A percentile compares a stretch with the other conserved stretches of the same genome.
These are phyloP conservation scores for Hippocampus abdominalis DNA, from an alignment of 2,113 vertebrate species.

Conservation along the genomic window DNA sequence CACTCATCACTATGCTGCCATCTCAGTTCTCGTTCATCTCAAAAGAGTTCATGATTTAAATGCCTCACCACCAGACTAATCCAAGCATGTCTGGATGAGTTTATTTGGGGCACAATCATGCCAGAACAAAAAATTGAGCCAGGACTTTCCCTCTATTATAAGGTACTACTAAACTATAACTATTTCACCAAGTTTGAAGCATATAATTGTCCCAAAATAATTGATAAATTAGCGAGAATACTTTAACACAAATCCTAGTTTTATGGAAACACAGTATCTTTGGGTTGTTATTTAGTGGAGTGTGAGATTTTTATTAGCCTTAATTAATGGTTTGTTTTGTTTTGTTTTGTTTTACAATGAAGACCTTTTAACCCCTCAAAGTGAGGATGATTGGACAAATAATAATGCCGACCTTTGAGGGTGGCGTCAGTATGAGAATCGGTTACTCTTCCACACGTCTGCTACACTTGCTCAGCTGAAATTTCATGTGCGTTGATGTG, in stretches of 20 bases:
- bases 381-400: background rate
- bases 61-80: background rate
- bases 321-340: background rate
- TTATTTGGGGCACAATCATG: too few relatives aligned
- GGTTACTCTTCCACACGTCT: background rate
- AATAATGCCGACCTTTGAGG: background rate
- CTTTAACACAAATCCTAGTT: too few relatives aligned
- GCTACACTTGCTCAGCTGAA: background rate
- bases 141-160: too few relatives aligned
- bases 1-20: background rate
- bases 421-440: background rate
- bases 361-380: background rate
- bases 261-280: too few relatives aligned
- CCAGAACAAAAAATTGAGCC: too few relatives aligned
- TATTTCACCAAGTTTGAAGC: background rate
- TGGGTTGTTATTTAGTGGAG: background rate
- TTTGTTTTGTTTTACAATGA: background rate
- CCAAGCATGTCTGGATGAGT: background rate
- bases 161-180: too few relatives aligned
- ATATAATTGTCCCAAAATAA: background rate
- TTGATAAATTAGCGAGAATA: background rate
- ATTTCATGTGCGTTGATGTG: slow-evolving; percentile 9
- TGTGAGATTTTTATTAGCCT: background rate
- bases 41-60: background rate
- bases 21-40: background rate